Percentiles rank a stretch among this genome's conserved stretches.
Conservation (phyloP, 2,888 invertebrate species). For the Phaedon cochleariae region DNA sequence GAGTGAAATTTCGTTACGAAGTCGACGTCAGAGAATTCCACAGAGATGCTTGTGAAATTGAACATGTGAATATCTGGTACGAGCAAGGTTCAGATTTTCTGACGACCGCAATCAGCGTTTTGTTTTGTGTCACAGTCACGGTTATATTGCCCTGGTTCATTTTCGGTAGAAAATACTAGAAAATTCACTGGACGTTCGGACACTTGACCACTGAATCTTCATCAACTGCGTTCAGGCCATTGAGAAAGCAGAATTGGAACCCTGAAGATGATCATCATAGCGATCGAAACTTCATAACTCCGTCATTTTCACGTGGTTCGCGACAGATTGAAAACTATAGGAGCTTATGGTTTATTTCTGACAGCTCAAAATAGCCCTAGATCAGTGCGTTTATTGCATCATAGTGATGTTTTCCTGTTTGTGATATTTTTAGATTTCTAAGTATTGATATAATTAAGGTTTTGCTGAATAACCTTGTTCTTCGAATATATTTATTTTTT, state of each 20-base stretch:
- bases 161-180: slow-evolving; percentile 6
- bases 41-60: slow-evolving; percentile 62
- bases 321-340: too few relatives aligned
- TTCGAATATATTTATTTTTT: background rate
- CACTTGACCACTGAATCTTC: background rate
- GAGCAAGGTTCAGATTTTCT: slow-evolving; percentile 54
- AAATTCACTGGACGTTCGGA: background rate
- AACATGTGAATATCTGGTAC: slow-evolving; percentile 55
- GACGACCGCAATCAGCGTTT: slow-evolving; percentile 64
- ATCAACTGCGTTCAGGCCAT: too few relatives aligned
- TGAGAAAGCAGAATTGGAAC: too few relatives aligned
- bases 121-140: slow-evolving; percentile 64
- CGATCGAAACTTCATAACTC: background rate
- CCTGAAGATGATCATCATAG: background rate
- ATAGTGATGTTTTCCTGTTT: background rate
- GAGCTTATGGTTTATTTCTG: too few relatives aligned
- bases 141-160: slow-evolving; percentile 60
- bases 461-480: too few relatives aligned
- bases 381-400: background rate
- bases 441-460: background rate
- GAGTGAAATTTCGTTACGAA: slow-evolving; percentile 66
- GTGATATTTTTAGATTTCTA: background rate
- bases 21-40: slow-evolving; percentile 67
- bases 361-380: background rate
- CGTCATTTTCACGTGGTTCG: too few relatives aligned